Evolutionary conservation across 2,888 invertebrate genomes (phyloP), one percentile per base, ranked within the genome.

Genomic region (Prionchulus punctatus): DNA sequence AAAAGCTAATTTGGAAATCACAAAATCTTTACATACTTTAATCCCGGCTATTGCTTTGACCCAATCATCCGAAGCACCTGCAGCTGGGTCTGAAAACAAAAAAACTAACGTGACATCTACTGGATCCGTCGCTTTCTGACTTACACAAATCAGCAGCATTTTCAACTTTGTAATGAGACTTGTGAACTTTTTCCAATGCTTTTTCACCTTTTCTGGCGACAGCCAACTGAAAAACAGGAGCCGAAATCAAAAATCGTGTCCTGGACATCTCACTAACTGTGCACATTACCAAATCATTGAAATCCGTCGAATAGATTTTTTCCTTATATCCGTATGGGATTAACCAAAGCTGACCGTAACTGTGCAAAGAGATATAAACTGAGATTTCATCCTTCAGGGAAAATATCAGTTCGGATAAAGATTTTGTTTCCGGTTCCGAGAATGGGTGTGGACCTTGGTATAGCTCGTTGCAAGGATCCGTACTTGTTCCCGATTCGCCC

Each of bases 61-160:
- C 51, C 51, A 51, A 21, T 51, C 51, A 21, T 51, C 51, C 7
- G 51, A 51, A 7, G 51, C 21, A 25, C 51, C 51, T 26, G 51
- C 7, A n/a, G 51, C 31, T 7, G 51, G 26, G 26, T 51, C 51
- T 51, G 47, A 7, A 45, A 18, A 23, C 4, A 21, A n/a, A 23
- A 7, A 36, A 36, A 7, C 7, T 18, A 36, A 7, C 36, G 18
- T 36, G 7, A 36, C 36, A 18, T 12, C 18, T 18, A 36, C 36
- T 7, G 7, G 36, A n/a, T n/a, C n/a, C n/a, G n/a, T n/a, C n/a
- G n/a, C n/a, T n/a, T 36, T 12, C 18, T 18, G 12, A 36, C 36
- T 45, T 45, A 45, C 47, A 45, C 12, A 45, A 23, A 23, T 23
- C 23, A 12, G 18, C 12, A 23, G 47, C 7, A 23, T 12, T 23